Percentiles rank a stretch among this genome's conserved stretches.
Conservation (phyloP, 1,140 invertebrate species). For the Cyclina sinensis region DNA sequence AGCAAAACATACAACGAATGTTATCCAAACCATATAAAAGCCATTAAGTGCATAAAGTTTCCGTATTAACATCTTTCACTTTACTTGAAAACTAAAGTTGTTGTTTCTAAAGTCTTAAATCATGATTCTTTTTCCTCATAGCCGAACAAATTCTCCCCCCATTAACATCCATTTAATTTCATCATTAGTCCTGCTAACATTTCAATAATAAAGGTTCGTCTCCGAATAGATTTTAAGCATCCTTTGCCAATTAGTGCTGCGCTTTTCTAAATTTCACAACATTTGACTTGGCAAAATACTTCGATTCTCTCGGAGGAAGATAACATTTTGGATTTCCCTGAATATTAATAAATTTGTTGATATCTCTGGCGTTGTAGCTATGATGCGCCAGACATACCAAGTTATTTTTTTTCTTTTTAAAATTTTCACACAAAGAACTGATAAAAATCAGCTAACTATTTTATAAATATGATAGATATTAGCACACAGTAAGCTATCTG, state of each 20-base stretch:
- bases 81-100: not conserved
- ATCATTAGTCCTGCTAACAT: not conserved
- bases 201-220: not conserved
- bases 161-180: not conserved
- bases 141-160: not conserved
- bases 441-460: not conserved
- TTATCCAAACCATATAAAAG: conserved; percentile 1
- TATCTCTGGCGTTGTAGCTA: not conserved
- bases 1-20: not conserved
- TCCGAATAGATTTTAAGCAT: not conserved
- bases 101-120: not conserved
- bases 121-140: not conserved
- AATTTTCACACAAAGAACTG: conserved; percentile 6
- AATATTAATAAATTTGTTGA: conserved; percentile 3
- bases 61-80: conserved; percentile 20
- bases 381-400: not conserved
- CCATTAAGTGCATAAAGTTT: not conserved
- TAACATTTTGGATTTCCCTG: conserved; percentile 12
- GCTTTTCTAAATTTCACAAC: conserved; percentile 26
- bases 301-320: not conserved
- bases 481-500: not conserved
- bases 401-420: not conserved
- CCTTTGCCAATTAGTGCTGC: conserved; percentile 8
- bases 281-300: conserved; percentile 50
- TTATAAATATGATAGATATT: not conserved